phyloP scores from a whole-genome alignment of 1,140 invertebrate species.

The Bombus confusus region DNA sequence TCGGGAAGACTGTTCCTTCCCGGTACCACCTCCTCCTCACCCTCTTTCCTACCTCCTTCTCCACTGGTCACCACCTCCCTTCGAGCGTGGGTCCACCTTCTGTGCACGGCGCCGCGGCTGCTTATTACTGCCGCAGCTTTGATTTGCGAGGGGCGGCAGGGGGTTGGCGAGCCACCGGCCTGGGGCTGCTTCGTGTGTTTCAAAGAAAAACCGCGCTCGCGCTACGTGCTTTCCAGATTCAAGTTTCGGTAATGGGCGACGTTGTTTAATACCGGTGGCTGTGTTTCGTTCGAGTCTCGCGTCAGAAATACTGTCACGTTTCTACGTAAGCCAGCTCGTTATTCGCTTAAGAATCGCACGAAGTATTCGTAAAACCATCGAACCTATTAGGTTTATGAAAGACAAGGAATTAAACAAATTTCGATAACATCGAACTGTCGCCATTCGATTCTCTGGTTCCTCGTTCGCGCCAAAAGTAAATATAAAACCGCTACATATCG shows the following conservation, averaged over 20 bases:
- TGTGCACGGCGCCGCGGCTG: conserved; percentile 57
- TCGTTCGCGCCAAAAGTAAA: not conserved
- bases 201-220: conserved; percentile 70
- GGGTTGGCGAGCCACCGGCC: conserved; percentile 38
- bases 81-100: conserved; percentile 43
- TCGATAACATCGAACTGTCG: no score
- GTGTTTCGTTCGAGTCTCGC: not conserved
- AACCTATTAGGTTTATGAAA: no score
- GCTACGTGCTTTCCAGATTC: conserved; percentile 8
- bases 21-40: conserved; percentile 37
- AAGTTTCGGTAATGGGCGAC: conserved; percentile 16
- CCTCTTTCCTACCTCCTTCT: conserved; percentile 2
- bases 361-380: no score
- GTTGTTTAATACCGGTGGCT: conserved; percentile 25
- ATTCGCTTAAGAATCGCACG: no score
- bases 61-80: conserved; percentile 31
- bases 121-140: conserved; percentile 79
- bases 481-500: not conserved
- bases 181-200: conserved; percentile 72
- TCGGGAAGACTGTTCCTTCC: conserved; percentile 64
- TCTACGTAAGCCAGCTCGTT: no score
- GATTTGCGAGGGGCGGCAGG: conserved; percentile 74
- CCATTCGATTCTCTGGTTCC: not conserved
- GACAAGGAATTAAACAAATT: no score
- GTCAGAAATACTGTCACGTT: not conserved